phyloP scores from a whole-genome alignment of 1,140 invertebrate genomes.

The Papilio dardanus region DNA sequence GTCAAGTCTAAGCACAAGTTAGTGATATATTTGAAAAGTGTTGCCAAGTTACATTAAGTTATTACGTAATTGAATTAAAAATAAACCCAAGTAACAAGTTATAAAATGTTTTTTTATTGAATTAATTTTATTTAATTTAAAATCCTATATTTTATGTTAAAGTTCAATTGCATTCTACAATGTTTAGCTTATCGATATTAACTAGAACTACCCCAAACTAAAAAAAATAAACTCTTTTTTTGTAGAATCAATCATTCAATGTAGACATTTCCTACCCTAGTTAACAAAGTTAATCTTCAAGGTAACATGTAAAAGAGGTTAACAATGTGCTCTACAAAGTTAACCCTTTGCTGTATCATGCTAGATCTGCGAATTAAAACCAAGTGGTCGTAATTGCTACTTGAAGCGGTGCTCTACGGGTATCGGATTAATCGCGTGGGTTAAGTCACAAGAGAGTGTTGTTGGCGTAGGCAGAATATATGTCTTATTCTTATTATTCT shows the following conservation, averaged over 20 bases:
- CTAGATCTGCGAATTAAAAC: constrained; percentile 38
- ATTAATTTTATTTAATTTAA: background rate
- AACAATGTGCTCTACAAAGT: constrained; percentile 29
- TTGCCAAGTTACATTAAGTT: background rate
- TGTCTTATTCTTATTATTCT: no score
- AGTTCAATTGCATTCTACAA: no score
- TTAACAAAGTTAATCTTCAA: background rate
- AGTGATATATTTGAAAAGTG: background rate
- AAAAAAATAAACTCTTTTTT: background rate
- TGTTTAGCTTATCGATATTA: no score
- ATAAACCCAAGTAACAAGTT: background rate
- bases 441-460: constrained; percentile 29
- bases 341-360: constrained; percentile 37
- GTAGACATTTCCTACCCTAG: background rate
- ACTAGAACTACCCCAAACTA: no score
- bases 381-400: constrained; percentile 51
- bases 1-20: background rate
- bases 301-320: background rate
- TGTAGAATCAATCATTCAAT: background rate
- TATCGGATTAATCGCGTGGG: constrained; percentile 33
- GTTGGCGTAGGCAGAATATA: background rate
- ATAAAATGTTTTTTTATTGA: background rate
- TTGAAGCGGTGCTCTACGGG: constrained; percentile 32
- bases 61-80: background rate
- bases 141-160: background rate